These are phyloP conservation scores for Stylophora pistillata DNA, from an alignment of 64 coral and sea anemone genomes.

Conservation along the genomic window DNA sequence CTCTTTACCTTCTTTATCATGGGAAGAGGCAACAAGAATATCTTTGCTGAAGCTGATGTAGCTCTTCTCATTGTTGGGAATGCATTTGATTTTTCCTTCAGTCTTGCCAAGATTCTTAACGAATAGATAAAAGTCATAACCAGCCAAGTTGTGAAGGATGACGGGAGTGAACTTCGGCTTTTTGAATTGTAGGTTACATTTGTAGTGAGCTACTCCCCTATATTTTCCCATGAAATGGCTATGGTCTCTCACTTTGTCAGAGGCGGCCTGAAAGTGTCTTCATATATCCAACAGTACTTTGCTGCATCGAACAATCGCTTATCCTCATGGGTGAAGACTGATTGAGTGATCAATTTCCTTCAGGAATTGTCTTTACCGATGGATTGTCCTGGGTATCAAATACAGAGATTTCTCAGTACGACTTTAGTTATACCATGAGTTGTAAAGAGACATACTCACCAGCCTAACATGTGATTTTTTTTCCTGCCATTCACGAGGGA, in stretches of 20 bases:
- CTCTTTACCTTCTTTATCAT: slow-evolving; percentile 38
- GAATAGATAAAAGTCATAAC: slow-evolving; percentile 43
- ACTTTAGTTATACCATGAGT: too few relatives aligned
- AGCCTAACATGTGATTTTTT: too few relatives aligned
- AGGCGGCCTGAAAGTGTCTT: too few relatives aligned
- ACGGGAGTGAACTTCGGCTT: slow-evolving; percentile 35
- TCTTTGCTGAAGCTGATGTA: slow-evolving; percentile 46
- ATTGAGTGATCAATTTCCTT: too few relatives aligned
- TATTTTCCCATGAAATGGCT: slow-evolving; percentile 36
- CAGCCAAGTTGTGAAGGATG: slow-evolving; percentile 26
- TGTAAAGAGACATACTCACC: too few relatives aligned
- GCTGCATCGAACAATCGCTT: too few relatives aligned
- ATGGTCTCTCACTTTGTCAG: slow-evolving; percentile 4
- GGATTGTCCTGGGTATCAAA: too few relatives aligned
- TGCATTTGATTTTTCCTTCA: slow-evolving; percentile 39
- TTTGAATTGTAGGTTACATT: slow-evolving; percentile 33
- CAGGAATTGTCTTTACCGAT: too few relatives aligned
- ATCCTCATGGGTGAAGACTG: too few relatives aligned
- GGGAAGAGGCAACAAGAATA: slow-evolving; percentile 13
- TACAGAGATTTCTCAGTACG: too few relatives aligned
- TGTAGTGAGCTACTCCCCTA: slow-evolving; percentile 35
- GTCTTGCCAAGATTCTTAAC: slow-evolving; percentile 36
- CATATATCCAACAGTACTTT: too few relatives aligned
- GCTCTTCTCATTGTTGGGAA: slow-evolving; percentile 42
- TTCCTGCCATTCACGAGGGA: too few relatives aligned